Percentiles rank a stretch among this genome's conserved stretches.
Conservation (phyloP, 2,797 vertebrate genomes). For the Macrochelys suwanniensis region DNA sequence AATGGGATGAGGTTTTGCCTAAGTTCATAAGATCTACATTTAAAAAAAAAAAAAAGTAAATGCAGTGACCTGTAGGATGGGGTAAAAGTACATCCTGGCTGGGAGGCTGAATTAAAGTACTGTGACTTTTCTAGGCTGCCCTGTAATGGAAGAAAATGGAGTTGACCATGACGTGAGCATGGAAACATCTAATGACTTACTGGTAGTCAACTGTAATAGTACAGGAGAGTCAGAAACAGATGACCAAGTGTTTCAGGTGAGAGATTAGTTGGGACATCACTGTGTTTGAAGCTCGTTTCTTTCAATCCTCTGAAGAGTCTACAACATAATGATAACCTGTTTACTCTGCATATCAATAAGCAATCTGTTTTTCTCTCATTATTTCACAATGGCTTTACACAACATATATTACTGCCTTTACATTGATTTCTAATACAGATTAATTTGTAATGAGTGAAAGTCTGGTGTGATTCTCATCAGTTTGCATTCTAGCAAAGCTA, state of each 20-base stretch:
- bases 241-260: slow-evolving; percentile 68
- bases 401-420: not conserved
- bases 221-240: slow-evolving; percentile 48
- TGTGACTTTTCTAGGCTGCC: slow-evolving; percentile 72
- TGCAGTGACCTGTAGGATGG: not conserved
- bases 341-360: not conserved
- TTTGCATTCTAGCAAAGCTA: not conserved
- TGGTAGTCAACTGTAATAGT: slow-evolving; percentile 61
- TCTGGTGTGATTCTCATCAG: not conserved
- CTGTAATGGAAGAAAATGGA: slow-evolving; percentile 78
- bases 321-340: not conserved
- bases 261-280: not conserved
- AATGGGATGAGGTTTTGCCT: not conserved
- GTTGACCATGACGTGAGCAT: slow-evolving; percentile 54
- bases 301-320: not conserved
- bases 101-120: slow-evolving; percentile 26
- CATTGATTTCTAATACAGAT: not conserved
- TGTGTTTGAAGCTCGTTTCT: slow-evolving; percentile 1
- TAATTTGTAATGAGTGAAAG: not conserved
- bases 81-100: not conserved
- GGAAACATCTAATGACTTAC: slow-evolving; percentile 60
- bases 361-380: not conserved
- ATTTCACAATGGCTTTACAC: accelerated
- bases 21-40: not conserved
- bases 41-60: not conserved